phyloP scores from a whole-genome alignment of 2,113 vertebrate species.

The Cheilinus undulatus region DNA sequence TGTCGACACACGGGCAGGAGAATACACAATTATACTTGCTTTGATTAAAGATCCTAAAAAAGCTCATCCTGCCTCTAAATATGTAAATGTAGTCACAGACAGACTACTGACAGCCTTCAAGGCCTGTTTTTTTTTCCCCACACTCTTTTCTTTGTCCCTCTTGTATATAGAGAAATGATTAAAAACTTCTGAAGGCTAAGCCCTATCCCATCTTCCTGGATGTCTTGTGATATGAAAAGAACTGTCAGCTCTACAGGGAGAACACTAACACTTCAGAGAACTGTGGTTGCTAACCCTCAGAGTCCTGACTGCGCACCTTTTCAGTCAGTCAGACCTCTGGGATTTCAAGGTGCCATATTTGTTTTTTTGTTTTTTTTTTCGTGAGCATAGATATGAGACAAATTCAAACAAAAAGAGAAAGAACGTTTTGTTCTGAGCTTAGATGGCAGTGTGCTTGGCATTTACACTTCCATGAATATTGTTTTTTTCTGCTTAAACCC shows the following conservation, averaged over 20 bases:
- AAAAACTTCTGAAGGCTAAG: background rate
- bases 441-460: background rate
- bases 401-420: background rate
- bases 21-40: background rate
- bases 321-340: constrained; percentile 17
- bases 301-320: constrained; percentile 13
- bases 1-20: background rate
- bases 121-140: background rate
- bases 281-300: constrained; percentile 19
- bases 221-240: constrained; percentile 11
- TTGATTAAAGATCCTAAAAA: constrained; percentile 41
- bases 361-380: constrained; percentile 9
- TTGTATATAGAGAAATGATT: background rate
- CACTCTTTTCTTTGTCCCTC: background rate
- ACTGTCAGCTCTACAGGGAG: constrained; percentile 12
- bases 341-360: constrained; percentile 36
- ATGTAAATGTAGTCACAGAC: background rate
- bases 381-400: background rate
- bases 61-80: background rate
- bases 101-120: constrained; percentile 9
- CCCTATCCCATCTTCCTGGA: background rate
- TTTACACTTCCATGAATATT: constrained; percentile 18
- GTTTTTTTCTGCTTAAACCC: constrained; percentile 27
- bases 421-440: background rate
- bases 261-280: constrained; percentile 18